Evolutionary conservation across 1,140 invertebrate genomes (phyloP).

Genomic region (Ceratina australensis): DNA sequence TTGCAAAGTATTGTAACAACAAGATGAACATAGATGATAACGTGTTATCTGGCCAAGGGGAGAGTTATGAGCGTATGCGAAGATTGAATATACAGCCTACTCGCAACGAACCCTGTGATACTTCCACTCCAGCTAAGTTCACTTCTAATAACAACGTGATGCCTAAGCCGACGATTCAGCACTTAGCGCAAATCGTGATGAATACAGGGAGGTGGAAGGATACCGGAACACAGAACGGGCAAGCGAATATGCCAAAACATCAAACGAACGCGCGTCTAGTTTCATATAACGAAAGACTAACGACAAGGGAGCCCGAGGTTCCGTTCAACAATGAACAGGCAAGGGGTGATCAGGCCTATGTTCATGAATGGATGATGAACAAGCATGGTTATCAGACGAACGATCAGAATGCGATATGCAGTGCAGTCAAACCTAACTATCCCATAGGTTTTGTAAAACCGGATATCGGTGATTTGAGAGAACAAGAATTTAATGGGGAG

Average conservation of each 20-base stretch:
- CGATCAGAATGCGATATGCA: not conserved
- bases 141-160: conserved; percentile 26
- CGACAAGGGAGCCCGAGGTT: not conserved
- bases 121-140: conserved; percentile 74
- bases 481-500: conserved; percentile 16
- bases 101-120: conserved; percentile 63
- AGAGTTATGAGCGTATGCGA: conserved; percentile 68
- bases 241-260: conserved; percentile 1
- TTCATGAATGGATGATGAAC: conserved; percentile 20
- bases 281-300: conserved; percentile 11
- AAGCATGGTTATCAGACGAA: conserved; percentile 2
- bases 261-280: not conserved
- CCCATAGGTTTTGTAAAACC: conserved; percentile 67
- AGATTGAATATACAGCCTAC: conserved; percentile 54
- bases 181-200: conserved; percentile 75
- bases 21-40: conserved; percentile 42
- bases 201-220: conserved; percentile 75
- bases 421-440: conserved; percentile 19
- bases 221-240: conserved; percentile 36
- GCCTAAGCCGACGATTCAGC: conserved; percentile 72
- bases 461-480: not conserved
- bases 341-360: not conserved
- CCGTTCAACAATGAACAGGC: not conserved
- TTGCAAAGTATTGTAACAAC: conserved; percentile 43
- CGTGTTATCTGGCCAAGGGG: conserved; percentile 70